A percentile compares a stretch with the other conserved stretches of the same genome.
Evolutionary conservation across 2,888 invertebrate genomes (phyloP).

Genomic region (Embidobia sp.): DNA sequence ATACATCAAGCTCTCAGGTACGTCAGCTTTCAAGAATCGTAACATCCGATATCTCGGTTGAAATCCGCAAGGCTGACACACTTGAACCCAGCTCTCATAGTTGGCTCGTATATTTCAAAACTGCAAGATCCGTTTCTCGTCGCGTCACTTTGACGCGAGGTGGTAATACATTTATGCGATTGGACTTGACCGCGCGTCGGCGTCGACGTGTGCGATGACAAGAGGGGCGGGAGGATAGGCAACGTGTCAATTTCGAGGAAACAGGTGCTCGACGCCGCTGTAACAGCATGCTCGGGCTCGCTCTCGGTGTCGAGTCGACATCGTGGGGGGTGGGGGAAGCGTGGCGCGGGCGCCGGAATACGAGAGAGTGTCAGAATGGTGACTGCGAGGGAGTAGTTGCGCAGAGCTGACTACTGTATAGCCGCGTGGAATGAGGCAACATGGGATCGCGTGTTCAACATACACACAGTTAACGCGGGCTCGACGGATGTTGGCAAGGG

Average conservation of each 20-base stretch:
- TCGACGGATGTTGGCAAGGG: constrained; percentile 72
- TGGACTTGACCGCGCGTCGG: constrained; percentile 46
- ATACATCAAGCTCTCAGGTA: too few relatives aligned
- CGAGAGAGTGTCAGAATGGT: constrained; percentile 50
- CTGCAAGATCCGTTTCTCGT: constrained; percentile 9
- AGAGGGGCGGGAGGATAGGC: constrained; percentile 59
- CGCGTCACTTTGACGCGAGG: constrained; percentile 14
- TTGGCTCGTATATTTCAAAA: too few relatives aligned
- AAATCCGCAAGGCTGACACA: too few relatives aligned
- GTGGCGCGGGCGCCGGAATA: constrained; percentile 46
- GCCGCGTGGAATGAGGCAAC: constrained; percentile 74
- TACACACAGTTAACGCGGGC: constrained; percentile 75
- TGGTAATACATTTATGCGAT: constrained; percentile 59
- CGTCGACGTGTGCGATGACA: constrained; percentile 26
- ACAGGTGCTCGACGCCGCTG: constrained; percentile 79
- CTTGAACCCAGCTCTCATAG: too few relatives aligned
- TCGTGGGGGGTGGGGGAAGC: constrained; percentile 57
- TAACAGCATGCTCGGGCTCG: constrained; percentile 77
- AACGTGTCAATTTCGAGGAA: constrained; percentile 79
- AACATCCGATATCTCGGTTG: too few relatives aligned
- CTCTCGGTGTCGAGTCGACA: constrained; percentile 69
- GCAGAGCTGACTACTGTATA: constrained; percentile 59
- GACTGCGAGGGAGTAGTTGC: constrained; percentile 56
- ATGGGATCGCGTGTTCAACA: constrained; percentile 79
- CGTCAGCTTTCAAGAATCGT: too few relatives aligned